Evolutionary conservation across 2,888 invertebrate species (phyloP).

Genomic region (Leptogaster cylindrica): DNA sequence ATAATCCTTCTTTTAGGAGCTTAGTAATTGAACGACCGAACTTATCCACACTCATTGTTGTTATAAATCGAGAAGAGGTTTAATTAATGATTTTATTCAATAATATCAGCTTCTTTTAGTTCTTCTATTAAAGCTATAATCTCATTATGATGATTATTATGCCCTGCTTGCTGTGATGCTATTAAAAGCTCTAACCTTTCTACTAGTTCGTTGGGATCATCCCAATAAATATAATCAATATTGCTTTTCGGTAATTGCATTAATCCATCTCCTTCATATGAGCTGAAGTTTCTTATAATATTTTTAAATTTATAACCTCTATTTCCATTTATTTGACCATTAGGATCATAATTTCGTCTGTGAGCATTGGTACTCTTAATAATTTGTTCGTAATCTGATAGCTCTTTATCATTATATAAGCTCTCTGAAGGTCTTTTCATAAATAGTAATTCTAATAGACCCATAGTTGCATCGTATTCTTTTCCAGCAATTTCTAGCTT

Average conservation of each 20-base stretch:
- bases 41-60: not conserved
- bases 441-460: conserved; percentile 11
- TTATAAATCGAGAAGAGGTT: not conserved
- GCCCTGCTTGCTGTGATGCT: not conserved
- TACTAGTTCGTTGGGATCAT: conserved; percentile 54
- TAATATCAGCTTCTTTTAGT: not conserved
- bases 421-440: conserved; percentile 18
- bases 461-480: conserved; percentile 12
- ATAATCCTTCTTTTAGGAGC: not conserved
- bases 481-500: conserved; percentile 1
- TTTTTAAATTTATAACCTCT: conserved; percentile 24
- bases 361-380: conserved; percentile 3
- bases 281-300: not conserved
- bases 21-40: not conserved
- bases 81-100: not conserved
- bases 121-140: not conserved
- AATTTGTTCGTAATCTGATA: conserved; percentile 23
- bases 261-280: not conserved
- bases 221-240: conserved; percentile 50
- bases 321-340: conserved; percentile 27
- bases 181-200: conserved; percentile 52
- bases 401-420: not conserved
- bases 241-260: conserved; percentile 14
- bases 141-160: not conserved
- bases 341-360: not conserved